Evolutionary conservation across 2,888 invertebrate genomes (phyloP).

Genomic region (Heliconius charithonia): DNA sequence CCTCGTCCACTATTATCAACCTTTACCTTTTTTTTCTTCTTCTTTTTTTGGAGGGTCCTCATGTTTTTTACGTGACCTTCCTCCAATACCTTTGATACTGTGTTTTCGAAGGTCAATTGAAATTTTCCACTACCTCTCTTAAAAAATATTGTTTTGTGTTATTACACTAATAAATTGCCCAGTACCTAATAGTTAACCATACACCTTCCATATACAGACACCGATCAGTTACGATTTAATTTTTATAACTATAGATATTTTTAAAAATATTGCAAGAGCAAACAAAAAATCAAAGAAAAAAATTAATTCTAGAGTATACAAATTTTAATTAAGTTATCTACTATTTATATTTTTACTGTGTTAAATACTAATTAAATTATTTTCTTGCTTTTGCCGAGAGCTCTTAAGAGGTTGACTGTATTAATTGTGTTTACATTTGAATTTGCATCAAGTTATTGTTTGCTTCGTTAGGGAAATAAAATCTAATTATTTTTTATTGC

Average conservation of each 20-base stretch:
- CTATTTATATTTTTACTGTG: slow-evolving; percentile 14
- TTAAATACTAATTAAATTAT: slow-evolving; percentile 14
- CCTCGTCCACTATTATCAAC: too few species aligned
- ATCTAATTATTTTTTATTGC: not conserved
- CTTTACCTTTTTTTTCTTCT: too few species aligned
- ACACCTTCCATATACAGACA: too few species aligned
- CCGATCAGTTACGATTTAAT: too few species aligned
- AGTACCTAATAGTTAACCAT: too few species aligned
- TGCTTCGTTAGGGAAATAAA: slow-evolving; percentile 12
- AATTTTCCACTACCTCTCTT: too few species aligned
- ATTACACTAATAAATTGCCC: too few species aligned
- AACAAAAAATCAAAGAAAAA: not conserved
- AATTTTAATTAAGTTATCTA: not conserved
- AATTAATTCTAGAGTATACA: not conserved
- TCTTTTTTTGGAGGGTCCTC: too few species aligned
- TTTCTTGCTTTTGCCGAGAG: slow-evolving; percentile 4
- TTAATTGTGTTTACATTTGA: slow-evolving; percentile 11
- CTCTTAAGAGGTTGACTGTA: slow-evolving; percentile 9
- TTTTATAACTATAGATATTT: not conserved
- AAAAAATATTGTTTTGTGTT: too few species aligned
- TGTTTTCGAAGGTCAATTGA: too few species aligned
- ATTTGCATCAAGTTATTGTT: slow-evolving; percentile 5
- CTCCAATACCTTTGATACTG: too few species aligned
- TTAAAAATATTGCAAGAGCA: not conserved
- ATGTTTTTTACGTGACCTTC: too few species aligned